These are phyloP conservation scores for Drosophila tristis DNA, from an alignment of 1,140 invertebrate species.

Conservation along the genomic window DNA sequence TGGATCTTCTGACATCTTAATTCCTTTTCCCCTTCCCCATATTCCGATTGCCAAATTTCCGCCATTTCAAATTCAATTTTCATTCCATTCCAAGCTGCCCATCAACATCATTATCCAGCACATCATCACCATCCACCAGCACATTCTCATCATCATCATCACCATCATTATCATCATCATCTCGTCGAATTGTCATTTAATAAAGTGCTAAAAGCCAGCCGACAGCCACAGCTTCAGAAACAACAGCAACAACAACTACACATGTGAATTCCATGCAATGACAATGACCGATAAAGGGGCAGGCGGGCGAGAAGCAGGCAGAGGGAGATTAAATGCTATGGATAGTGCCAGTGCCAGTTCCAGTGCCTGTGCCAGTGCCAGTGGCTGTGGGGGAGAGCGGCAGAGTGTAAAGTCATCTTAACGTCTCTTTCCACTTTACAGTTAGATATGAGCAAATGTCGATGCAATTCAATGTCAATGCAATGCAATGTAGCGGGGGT, in stretches of 20 bases:
- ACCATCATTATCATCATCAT: conserved; percentile 27
- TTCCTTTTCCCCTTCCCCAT: not conserved
- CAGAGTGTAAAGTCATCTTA: conserved; percentile 21
- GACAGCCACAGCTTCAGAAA: conserved; percentile 1
- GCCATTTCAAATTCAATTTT: conserved; percentile 7
- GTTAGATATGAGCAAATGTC: conserved; percentile 25
- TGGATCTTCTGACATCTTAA: not conserved
- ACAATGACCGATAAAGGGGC: conserved; percentile 21
- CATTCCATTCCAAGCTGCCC: conserved; percentile 7
- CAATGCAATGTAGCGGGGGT: conserved; percentile 25
- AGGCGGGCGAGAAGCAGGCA: not conserved
- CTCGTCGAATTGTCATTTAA: conserved; percentile 47
- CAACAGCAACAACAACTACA: conserved; percentile 16
- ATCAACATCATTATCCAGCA: not conserved
- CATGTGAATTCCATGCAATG: conserved; percentile 14
- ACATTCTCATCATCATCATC: not conserved
- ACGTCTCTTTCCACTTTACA: conserved; percentile 51
- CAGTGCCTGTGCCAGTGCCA: too few relatives aligned
- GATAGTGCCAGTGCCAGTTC: not conserved
- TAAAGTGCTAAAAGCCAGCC: conserved; percentile 38
- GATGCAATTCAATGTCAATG: conserved; percentile 60
- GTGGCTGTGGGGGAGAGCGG: not conserved
- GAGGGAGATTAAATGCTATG: not conserved
- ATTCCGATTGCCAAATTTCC: not conserved
- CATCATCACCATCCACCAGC: conserved; percentile 7